These are phyloP conservation scores for Hybos culiciformis DNA, from an alignment of 2,888 invertebrate genomes.

Conservation along the genomic window DNA sequence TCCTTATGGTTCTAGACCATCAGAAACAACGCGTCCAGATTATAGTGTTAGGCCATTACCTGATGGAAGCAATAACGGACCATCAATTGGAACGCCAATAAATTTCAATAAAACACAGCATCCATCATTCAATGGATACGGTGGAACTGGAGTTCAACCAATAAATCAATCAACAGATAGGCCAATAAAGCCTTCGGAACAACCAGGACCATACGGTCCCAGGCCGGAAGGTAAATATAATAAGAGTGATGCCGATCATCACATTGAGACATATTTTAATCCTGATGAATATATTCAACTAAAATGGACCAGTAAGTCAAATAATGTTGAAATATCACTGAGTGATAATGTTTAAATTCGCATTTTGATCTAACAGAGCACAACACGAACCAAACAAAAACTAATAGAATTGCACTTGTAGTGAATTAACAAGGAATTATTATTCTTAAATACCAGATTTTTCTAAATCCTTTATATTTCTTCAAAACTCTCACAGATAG, in stretches of 20 bases:
- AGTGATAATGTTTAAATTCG: too few species aligned
- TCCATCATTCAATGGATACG: neutral
- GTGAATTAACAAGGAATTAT: too few species aligned
- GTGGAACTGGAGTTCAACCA: neutral
- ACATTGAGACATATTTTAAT: constrained; percentile 34
- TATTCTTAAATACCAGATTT: too few species aligned
- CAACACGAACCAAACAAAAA: too few species aligned
- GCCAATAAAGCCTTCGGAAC: neutral
- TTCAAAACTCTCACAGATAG: too few species aligned
- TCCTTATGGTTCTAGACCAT: neutral
- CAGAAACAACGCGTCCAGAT: neutral
- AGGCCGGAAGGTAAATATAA: constrained; percentile 19
- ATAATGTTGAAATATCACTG: too few species aligned
- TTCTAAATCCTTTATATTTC: too few species aligned
- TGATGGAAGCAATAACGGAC: neutral
- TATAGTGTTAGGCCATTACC: neutral
- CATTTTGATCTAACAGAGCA: too few species aligned
- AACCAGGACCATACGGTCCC: neutral
- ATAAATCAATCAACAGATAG: neutral
- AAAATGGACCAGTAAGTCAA: constrained; percentile 26
- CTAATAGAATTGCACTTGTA: too few species aligned
- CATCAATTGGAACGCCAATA: too few species aligned
- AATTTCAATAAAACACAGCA: neutral
- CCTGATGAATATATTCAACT: constrained; percentile 30
- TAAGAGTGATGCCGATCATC: constrained; percentile 24